These are phyloP conservation scores for Lethenteron reissneri DNA, from an alignment of 2,113 vertebrate species.

Conservation along the genomic window DNA sequence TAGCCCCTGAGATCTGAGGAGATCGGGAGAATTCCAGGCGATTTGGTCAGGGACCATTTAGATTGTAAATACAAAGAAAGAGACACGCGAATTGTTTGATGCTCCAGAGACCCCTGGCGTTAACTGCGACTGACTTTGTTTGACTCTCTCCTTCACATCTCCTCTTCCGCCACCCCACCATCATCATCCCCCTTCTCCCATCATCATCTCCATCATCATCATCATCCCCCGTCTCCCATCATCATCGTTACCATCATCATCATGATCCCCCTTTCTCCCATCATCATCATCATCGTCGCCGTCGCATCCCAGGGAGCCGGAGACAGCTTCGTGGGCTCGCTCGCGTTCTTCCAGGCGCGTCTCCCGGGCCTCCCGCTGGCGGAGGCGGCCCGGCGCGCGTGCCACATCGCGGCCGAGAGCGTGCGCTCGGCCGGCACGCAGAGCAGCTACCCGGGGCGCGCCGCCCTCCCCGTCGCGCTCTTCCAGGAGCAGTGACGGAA, in stretches of 20 bases:
- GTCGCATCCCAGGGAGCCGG: background rate
- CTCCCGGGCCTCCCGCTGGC: background rate
- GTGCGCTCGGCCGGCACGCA: conserved; percentile 4
- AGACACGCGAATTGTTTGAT: too few species aligned
- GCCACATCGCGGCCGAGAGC: background rate
- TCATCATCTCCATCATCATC: background rate
- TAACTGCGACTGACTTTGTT: too few species aligned
- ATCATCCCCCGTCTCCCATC: background rate
- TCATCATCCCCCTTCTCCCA: background rate
- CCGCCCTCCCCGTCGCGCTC: background rate
- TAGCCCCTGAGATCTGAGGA: too few species aligned
- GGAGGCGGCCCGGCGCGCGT: background rate
- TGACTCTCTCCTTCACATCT: too few species aligned
- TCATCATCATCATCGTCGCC: background rate
- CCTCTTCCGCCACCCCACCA: too few species aligned
- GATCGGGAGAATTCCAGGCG: too few species aligned
- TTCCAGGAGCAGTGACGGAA: background rate
- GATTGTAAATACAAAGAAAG: too few species aligned
- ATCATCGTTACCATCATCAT: background rate
- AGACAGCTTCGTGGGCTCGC: conserved; percentile 4
- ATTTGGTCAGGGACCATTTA: too few species aligned
- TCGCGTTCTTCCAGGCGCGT: background rate
- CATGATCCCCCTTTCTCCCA: background rate
- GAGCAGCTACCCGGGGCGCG: background rate
- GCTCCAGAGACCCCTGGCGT: too few species aligned